phyloP scores from a whole-genome alignment of 2,888 invertebrate species.

The Teinopalpus imperialis region DNA sequence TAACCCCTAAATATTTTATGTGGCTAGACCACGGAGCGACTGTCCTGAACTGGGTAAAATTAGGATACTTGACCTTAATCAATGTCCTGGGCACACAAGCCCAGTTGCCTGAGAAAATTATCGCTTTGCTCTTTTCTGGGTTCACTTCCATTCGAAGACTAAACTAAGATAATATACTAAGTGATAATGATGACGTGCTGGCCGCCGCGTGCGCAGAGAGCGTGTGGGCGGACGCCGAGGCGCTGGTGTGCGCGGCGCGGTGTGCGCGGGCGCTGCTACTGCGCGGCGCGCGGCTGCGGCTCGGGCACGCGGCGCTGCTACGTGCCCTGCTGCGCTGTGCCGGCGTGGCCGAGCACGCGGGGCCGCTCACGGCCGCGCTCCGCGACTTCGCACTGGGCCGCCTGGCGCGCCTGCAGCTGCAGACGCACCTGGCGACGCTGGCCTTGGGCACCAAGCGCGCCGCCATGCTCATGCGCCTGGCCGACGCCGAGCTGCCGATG shows the following conservation, averaged over 20 bases:
- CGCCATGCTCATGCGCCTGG: conserved; percentile 83
- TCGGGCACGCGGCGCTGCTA: conserved; percentile 91
- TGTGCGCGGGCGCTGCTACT: conserved; percentile 78
- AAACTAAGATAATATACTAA: too few species aligned
- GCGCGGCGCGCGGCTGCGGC: conserved; percentile 66
- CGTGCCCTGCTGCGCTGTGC: conserved; percentile 90
- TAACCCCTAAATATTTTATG: too few species aligned
- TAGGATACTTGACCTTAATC: too few species aligned
- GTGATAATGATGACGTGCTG: too few species aligned
- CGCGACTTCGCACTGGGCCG: conserved; percentile 46
- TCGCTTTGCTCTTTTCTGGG: too few species aligned
- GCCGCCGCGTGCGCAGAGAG: conserved; percentile 83
- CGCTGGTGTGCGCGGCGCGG: conserved; percentile 84
- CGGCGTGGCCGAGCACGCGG: conserved; percentile 84
- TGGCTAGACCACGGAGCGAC: too few species aligned
- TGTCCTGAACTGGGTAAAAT: too few species aligned
- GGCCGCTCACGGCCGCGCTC: conserved; percentile 76
- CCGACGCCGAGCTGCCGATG: conserved; percentile 84
- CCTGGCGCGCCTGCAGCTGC: conserved; percentile 85
- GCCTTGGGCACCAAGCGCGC: conserved; percentile 87
- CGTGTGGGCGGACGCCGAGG: conserved; percentile 92
- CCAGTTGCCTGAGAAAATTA: too few species aligned
- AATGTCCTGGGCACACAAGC: too few species aligned
- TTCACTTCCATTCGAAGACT: too few species aligned
- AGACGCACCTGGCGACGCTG: conserved; percentile 85